phyloP scores from a whole-genome alignment of 2,888 invertebrate species.

The Tiliacea aurago region DNA sequence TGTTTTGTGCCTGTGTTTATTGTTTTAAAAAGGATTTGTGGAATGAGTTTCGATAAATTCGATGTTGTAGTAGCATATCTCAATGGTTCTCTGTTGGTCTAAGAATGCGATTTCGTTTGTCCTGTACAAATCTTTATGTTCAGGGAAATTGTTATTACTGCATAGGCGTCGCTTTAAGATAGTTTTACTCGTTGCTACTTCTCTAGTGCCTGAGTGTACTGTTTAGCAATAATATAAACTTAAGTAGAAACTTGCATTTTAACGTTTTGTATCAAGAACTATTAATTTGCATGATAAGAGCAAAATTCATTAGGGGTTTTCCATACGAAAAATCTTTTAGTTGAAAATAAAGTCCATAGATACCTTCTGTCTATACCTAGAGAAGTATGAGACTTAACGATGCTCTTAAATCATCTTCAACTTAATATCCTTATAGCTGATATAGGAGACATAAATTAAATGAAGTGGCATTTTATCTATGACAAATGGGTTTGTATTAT shows the following conservation, averaged over 20 bases:
- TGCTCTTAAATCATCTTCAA: constrained; percentile 45
- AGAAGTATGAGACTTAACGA: constrained; percentile 29
- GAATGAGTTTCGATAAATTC: constrained; percentile 24
- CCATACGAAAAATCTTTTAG: not conserved
- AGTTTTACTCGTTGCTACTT: constrained; percentile 10
- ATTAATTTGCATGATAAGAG: constrained; percentile 1
- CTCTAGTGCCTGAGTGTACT: not conserved
- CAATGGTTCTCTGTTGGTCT: not conserved
- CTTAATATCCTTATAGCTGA: constrained; percentile 58
- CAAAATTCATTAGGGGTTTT: not conserved
- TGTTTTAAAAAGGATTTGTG: constrained; percentile 44
- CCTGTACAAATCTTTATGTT: constrained; percentile 21
- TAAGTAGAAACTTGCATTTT: not conserved
- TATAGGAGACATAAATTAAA: constrained; percentile 68
- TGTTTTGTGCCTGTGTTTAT: constrained; percentile 65
- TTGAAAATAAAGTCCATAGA: not conserved
- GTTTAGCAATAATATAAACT: constrained; percentile 10
- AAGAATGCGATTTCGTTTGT: constrained; percentile 23
- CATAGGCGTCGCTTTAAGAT: not conserved
- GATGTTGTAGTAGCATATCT: constrained; percentile 42
- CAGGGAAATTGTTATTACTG: constrained; percentile 10
- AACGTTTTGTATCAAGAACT: constrained; percentile 11
- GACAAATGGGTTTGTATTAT: constrained; percentile 80
- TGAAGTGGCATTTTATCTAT: constrained; percentile 77
- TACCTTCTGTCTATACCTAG: not conserved